phyloP scores from a whole-genome alignment of 1,140 invertebrate genomes.

The Parapsyche elsis region DNA sequence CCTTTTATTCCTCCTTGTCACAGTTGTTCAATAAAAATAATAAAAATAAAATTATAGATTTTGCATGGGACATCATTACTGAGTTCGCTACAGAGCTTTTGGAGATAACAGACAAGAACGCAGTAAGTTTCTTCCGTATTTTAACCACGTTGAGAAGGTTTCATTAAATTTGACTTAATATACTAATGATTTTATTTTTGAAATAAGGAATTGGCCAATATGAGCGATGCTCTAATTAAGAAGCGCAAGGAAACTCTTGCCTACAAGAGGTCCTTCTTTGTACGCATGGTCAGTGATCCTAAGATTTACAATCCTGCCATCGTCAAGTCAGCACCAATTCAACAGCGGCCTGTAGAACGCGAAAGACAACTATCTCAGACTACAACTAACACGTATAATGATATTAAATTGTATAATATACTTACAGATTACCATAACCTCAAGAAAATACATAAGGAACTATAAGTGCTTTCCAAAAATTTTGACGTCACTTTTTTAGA shows the following conservation, averaged over 20 bases:
- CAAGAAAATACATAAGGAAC: too few relatives aligned
- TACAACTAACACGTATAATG: conserved; percentile 3
- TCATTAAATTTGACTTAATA: too few relatives aligned
- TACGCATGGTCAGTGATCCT: conserved; percentile 96
- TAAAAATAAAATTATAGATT: conserved; percentile 68
- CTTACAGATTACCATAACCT: too few relatives aligned
- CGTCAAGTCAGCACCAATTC: conserved; percentile 73
- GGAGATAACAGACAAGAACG: conserved; percentile 73
- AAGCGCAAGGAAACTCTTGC: conserved; percentile 75
- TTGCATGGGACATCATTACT: conserved; percentile 90
- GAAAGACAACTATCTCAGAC: conserved; percentile 57
- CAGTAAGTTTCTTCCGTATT: conserved; percentile 62
- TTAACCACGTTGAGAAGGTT: too few relatives aligned
- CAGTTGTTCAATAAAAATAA: neutral
- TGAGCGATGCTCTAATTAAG: conserved; percentile 63
- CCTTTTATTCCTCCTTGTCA: neutral
- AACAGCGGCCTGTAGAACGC: conserved; percentile 63
- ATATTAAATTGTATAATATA: too few relatives aligned
- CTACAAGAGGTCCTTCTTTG: conserved; percentile 94
- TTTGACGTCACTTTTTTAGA: too few relatives aligned
- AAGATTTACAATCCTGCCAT: conserved; percentile 95
- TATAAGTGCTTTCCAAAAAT: too few relatives aligned
- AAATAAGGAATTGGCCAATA: conserved; percentile 58
- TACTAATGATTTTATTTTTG: neutral
- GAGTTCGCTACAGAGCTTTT: conserved; percentile 86